Percentiles rank a stretch among this genome's conserved stretches.
Evolutionary conservation across 2,888 invertebrate genomes (phyloP).

Genomic region (Stegophylla sp.): DNA sequence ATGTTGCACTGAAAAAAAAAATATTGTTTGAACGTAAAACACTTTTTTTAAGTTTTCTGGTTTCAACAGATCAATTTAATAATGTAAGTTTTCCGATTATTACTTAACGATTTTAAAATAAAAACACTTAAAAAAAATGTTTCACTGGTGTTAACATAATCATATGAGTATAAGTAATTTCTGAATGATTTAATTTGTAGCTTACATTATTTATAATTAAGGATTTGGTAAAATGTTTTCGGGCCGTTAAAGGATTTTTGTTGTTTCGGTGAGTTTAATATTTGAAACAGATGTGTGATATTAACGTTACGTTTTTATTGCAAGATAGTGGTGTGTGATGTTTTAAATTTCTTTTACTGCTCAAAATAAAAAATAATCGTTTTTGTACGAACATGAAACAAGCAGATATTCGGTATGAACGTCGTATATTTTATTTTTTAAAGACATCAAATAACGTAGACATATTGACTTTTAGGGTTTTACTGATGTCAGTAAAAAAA

Average conservation of each 20-base stretch:
- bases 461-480: constrained; percentile 12
- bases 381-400: background rate
- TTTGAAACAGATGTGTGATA: constrained; percentile 24
- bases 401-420: constrained; percentile 21
- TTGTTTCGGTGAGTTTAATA: background rate
- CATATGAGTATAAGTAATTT: too few relatives aligned
- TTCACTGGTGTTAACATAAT: too few relatives aligned
- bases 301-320: constrained; percentile 29
- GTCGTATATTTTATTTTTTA: constrained; percentile 28
- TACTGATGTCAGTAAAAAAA: too few relatives aligned
- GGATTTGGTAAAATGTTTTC: background rate
- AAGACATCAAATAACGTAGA: constrained; percentile 24
- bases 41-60: too few relatives aligned
- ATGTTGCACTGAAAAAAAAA: too few relatives aligned
- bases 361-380: constrained; percentile 35
- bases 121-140: too few relatives aligned
- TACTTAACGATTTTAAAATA: too few relatives aligned
- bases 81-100: too few relatives aligned
- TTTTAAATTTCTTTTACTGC: constrained; percentile 24
- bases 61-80: too few relatives aligned
- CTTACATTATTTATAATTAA: background rate
- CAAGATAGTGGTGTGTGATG: constrained; percentile 7
- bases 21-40: too few relatives aligned
- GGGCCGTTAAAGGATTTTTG: background rate
- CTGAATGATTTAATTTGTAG: too few relatives aligned